A percentile compares a stretch with the other conserved stretches of the same genome.
Evolutionary conservation across 2,797 vertebrate species (phyloP).

Genomic region (Gallinago nigripennis): DNA sequence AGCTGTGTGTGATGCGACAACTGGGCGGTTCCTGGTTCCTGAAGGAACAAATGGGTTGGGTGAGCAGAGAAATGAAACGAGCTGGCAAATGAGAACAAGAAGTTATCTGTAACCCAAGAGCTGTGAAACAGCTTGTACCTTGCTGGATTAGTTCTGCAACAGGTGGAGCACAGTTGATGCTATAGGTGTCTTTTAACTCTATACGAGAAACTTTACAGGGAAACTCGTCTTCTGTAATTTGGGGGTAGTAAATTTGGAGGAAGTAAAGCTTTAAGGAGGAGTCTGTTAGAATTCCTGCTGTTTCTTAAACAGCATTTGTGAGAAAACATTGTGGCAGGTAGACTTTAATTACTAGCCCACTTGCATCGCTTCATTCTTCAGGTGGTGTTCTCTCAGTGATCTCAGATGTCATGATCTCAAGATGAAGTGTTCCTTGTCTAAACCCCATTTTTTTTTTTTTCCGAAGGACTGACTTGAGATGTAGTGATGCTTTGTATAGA

Average conservation of each 20-base stretch:
- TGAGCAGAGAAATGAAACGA: not conserved
- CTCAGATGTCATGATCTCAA: not conserved
- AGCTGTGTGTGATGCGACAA: rapidly evolving
- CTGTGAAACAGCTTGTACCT: not conserved
- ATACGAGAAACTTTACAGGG: not conserved
- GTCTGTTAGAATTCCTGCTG: not conserved
- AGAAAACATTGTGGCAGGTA: not conserved
- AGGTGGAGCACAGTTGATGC: not conserved
- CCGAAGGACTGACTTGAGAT: not conserved
- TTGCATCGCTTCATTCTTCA: not conserved
- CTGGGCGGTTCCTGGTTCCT: not conserved
- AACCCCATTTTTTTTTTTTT: not conserved
- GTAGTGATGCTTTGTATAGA: not conserved
- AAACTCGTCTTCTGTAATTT: not conserved
- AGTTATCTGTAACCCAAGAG: not conserved
- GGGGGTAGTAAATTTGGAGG: not conserved
- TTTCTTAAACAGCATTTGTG: not conserved
- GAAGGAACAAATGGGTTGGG: not conserved
- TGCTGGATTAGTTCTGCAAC: not conserved
- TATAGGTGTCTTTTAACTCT: not conserved
- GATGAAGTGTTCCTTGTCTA: not conserved
- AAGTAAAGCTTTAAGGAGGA: not conserved
- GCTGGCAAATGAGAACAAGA: not conserved
- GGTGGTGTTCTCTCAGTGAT: not conserved
- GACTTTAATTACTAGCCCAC: not conserved